These are phyloP conservation scores for Pygocentrus nattereri DNA, from an alignment of 2,797 vertebrate species.

Conservation along the genomic window DNA sequence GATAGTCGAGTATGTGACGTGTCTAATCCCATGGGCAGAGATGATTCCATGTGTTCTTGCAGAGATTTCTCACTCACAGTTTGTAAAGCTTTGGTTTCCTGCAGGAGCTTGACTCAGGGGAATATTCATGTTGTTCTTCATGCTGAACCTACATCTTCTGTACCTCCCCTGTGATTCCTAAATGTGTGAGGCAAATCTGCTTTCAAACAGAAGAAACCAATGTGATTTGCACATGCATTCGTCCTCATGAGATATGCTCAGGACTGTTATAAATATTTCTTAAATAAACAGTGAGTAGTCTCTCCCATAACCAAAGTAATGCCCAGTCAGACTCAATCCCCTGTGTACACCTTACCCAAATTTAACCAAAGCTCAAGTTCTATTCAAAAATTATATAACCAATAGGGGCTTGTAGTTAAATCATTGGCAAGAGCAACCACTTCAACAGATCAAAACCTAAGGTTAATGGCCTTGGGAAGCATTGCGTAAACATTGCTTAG, in stretches of 20 bases:
- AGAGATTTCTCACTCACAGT: conserved; percentile 23
- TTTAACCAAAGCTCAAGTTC: not conserved
- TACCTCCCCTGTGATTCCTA: not conserved
- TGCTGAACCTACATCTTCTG: not conserved
- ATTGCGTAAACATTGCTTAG: conserved; percentile 13
- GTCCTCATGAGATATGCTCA: not conserved
- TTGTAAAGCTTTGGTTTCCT: not conserved
- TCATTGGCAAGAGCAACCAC: not conserved
- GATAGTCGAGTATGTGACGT: conserved; percentile 26
- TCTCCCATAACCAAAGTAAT: not conserved
- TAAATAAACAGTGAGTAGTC: not conserved
- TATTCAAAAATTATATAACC: not conserved
- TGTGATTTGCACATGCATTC: not conserved
- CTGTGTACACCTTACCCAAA: not conserved
- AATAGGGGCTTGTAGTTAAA: not conserved
- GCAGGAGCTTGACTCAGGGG: not conserved
- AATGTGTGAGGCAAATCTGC: not conserved
- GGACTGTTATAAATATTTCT: conserved; percentile 4
- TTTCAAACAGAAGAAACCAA: not conserved
- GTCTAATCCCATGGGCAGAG: conserved; percentile 17
- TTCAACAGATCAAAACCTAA: conserved; percentile 7
- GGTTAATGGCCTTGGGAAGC: not conserved
- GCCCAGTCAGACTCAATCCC: not conserved
- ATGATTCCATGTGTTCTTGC: conserved; percentile 24
- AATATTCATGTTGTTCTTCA: not conserved